phyloP scores from a whole-genome alignment of 2,888 invertebrate species.

The Athalia rosae region DNA sequence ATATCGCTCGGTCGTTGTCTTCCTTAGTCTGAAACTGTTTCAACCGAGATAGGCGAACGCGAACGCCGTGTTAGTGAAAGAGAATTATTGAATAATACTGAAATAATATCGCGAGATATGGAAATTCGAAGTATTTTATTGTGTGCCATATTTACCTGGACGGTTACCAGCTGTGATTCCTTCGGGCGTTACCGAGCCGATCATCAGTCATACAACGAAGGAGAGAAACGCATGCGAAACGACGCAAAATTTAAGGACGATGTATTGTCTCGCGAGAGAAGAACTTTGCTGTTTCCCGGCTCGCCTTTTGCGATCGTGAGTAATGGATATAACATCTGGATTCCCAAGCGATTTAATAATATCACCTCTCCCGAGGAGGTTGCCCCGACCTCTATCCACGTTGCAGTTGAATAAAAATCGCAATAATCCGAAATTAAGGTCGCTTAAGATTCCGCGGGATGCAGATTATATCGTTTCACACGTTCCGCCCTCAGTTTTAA shows the following conservation, averaged over 20 bases:
- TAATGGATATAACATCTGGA: slow-evolving; percentile 37
- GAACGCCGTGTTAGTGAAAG: not conserved
- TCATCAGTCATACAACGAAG: slow-evolving; percentile 36
- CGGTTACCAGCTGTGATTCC: not conserved
- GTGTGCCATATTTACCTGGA: not conserved
- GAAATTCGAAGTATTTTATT: not conserved
- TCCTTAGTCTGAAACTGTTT: slow-evolving; percentile 13
- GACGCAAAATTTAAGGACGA: slow-evolving; percentile 41
- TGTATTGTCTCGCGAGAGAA: slow-evolving; percentile 54
- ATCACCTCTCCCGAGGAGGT: not conserved
- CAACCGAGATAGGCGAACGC: slow-evolving; percentile 10
- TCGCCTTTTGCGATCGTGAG: slow-evolving; percentile 64
- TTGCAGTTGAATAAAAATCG: slow-evolving; percentile 7
- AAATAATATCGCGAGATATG: not conserved
- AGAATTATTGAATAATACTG: not conserved
- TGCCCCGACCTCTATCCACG: not conserved
- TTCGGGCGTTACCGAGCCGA: slow-evolving; percentile 6
- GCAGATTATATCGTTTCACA: too few relatives aligned
- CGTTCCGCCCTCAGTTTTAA: too few relatives aligned
- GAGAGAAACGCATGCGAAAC: not conserved
- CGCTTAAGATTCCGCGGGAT: too few relatives aligned
- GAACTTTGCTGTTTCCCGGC: slow-evolving; percentile 62
- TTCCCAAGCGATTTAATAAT: slow-evolving; percentile 20
- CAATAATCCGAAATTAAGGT: not conserved
- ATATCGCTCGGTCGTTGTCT: slow-evolving; percentile 27